A percentile compares a stretch with the other conserved stretches of the same genome.
Conservation (phyloP, 35 echinoderm and acorn worm species). For the Ophiothrix spiculata region DNA sequence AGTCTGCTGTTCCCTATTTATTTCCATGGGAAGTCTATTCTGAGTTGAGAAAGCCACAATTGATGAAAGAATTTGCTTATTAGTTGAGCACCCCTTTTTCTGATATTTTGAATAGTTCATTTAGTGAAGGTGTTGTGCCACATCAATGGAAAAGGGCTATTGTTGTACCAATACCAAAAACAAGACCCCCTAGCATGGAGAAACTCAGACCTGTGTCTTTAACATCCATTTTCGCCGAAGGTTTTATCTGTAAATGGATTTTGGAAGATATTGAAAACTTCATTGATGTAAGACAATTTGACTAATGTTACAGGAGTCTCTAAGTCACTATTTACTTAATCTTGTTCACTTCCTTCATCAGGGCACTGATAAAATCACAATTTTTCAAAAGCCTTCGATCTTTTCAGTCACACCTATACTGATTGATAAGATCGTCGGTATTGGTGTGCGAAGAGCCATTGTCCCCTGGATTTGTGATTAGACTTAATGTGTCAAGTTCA, state of each 20-base stretch:
- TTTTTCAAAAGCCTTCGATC: conserved; percentile 43
- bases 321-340: conserved; percentile 41
- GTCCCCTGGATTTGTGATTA: conserved; percentile 43
- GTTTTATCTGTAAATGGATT: conserved; percentile 36
- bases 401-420: conserved; percentile 11
- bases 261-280: conserved; percentile 3
- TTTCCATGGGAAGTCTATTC: conserved; percentile 32
- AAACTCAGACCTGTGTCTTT: conserved; percentile 48
- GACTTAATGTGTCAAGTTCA: conserved; percentile 48
- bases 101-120: conserved; percentile 15
- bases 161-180: conserved; percentile 51
- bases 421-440: conserved; percentile 9
- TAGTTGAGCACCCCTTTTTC: background rate
- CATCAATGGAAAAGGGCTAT: conserved; percentile 30
- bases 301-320: conserved; percentile 41
- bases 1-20: background rate
- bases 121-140: conserved; percentile 16
- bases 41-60: conserved; percentile 5
- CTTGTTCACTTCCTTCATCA: conserved; percentile 23
- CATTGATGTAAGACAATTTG: conserved; percentile 38
- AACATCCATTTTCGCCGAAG: conserved; percentile 26
- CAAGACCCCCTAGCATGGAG: conserved; percentile 15
- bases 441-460: conserved; percentile 32
- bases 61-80: conserved; percentile 19
- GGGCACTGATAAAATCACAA: conserved; percentile 30